Percentiles rank a stretch among this genome's conserved stretches.
phyloP scores from a whole-genome alignment of 2,888 invertebrate species.

The Drosophila nigritarsus region DNA sequence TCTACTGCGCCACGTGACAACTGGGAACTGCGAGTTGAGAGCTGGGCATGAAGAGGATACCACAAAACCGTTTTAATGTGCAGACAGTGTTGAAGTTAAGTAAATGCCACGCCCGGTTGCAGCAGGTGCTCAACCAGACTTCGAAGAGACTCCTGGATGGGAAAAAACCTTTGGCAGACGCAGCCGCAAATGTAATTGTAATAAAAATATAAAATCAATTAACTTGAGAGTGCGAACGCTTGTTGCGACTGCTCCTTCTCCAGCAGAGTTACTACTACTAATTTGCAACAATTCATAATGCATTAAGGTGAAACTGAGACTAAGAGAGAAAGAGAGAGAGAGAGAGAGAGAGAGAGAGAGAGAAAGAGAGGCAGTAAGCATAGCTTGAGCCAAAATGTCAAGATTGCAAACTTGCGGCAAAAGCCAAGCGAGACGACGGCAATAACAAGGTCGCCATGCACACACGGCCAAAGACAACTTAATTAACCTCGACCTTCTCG shows the following conservation, averaged over 20 bases:
- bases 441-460: slow-evolving; percentile 65
- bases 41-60: slow-evolving; percentile 1
- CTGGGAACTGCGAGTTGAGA: slow-evolving; percentile 41
- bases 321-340: background rate
- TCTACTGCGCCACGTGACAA: slow-evolving; percentile 62
- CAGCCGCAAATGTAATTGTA: slow-evolving; percentile 61
- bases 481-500: slow-evolving; percentile 84
- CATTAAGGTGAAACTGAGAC: slow-evolving; percentile 39
- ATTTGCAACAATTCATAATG: slow-evolving; percentile 73
- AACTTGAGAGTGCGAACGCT: slow-evolving; percentile 42
- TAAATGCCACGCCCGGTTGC: slow-evolving; percentile 55
- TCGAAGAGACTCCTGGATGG: background rate
- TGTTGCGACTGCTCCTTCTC: slow-evolving; percentile 15
- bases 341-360: background rate
- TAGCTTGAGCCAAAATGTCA: slow-evolving; percentile 64
- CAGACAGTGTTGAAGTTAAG: slow-evolving; percentile 40
- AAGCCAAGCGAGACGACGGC: slow-evolving; percentile 30
- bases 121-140: slow-evolving; percentile 35
- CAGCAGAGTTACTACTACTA: slow-evolving; percentile 31
- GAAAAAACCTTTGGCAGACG: background rate
- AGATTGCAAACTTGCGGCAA: slow-evolving; percentile 55
- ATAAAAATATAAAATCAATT: slow-evolving; percentile 72
- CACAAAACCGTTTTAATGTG: slow-evolving; percentile 24
- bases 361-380: slow-evolving; percentile 1
- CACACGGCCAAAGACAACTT: slow-evolving; percentile 80